Evolutionary conservation across 2,888 invertebrate species (phyloP), one percentile per base, ranked within the genome.

Genomic region (Notocelia uddmanniana): DNA sequence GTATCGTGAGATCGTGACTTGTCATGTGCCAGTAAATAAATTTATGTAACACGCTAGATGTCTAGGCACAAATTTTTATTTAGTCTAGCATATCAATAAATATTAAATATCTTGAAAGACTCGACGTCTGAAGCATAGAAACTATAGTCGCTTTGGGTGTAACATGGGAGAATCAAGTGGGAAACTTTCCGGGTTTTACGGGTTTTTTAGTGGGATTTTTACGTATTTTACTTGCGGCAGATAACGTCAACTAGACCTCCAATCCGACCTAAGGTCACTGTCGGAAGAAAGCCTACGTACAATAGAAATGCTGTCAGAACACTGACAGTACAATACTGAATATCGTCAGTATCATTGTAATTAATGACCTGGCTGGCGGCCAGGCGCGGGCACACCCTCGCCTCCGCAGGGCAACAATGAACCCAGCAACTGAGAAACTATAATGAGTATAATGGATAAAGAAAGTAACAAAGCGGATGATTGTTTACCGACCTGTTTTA

Each of bases 321-420:
- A 54, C 64, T 64, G 64, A 54, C 34, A 21, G 15, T 23, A 37
- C 52, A 48, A 45, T 45, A 45, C 45, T 45, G 75, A 74, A 83
- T 81, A 9, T 81, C 79, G 78, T 77, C 74, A 75, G 78, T 80
- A 82, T 76, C 80, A 77, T 80, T 79, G 74, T 84, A 84, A 86
- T 89, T 84, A 87, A 89, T 87, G 84, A 80, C 31, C 5, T 8
- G 8, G 31, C 8, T 31, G 31, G 76, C 62, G 79, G 83, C 79
- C 70, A 69, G 79, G 75, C 67, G 66, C 75, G 64, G 78, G 66
- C 81, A 82, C 85, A 85, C 85, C 83, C 78, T 77, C 76, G 77
- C 82, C 83, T 82, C 78, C 77, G 76, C 76, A 75, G 55, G 50
- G 62, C 74, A 55, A 58, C 55, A 69, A 48, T 62, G 62, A 62